Conservation (phyloP, 2,888 invertebrate genomes). For the Pedicia rivosa region DNA sequence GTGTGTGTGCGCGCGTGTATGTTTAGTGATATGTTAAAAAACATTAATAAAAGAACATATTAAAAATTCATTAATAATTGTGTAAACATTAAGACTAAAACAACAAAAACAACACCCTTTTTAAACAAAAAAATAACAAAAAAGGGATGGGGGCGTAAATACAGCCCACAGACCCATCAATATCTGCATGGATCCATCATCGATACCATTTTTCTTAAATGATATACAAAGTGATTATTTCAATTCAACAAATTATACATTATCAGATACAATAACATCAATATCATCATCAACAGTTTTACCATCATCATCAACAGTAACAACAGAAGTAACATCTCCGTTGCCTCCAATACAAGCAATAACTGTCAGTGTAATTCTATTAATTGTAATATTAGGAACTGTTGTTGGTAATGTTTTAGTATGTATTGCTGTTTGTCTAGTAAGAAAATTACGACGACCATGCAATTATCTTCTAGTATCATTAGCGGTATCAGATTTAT, state of each 20-base stretch:
- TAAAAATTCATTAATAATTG: too few relatives aligned
- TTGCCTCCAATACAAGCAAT: constrained; percentile 35
- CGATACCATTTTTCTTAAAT: constrained; percentile 4
- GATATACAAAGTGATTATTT: constrained; percentile 9
- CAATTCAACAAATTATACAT: background rate
- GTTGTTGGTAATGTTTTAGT: constrained; percentile 84
- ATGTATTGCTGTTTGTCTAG: constrained; percentile 89
- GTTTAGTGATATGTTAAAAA: too few relatives aligned
- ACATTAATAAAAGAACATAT: too few relatives aligned
- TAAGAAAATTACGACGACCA: constrained; percentile 74
- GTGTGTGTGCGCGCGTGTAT: too few relatives aligned
- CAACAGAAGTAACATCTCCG: constrained; percentile 5
- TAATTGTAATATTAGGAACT: constrained; percentile 62
- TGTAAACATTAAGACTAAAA: too few relatives aligned
- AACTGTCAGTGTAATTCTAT: constrained; percentile 52
- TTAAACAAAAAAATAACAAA: constrained; percentile 1
- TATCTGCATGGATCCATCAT: constrained; percentile 14
- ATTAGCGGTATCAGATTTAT: constrained; percentile 88
- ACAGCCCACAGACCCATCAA: constrained; percentile 9
- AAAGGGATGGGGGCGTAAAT: constrained; percentile 13
- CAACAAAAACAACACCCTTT: too few relatives aligned
- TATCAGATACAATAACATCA: constrained; percentile 5
- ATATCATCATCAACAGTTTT: background rate
- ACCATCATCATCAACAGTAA: constrained; percentile 5
- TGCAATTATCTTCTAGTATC: constrained; percentile 89